Evolutionary conservation across 2,888 invertebrate species (phyloP).

Genomic region (Priocnemis perturbator): DNA sequence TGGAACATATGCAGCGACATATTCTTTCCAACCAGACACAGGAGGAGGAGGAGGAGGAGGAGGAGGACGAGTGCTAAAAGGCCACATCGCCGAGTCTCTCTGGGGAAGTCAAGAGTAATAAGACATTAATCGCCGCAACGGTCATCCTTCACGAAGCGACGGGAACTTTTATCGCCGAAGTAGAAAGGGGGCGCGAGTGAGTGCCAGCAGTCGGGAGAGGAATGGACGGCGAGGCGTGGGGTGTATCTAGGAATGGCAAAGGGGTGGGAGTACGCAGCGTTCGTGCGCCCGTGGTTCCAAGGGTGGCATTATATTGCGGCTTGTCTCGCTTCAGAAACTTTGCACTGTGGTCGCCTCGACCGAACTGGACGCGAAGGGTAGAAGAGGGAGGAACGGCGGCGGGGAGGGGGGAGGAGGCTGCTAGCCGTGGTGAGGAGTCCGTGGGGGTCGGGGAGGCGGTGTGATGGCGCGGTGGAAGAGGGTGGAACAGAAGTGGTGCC

Average conservation of each 20-base stretch:
- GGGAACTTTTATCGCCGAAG: slow-evolving; percentile 13
- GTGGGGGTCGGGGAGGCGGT: slow-evolving; percentile 33
- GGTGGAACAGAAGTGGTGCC: slow-evolving; percentile 55
- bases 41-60: too few species aligned
- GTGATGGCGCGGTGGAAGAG: slow-evolving; percentile 39
- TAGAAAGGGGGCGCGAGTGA: slow-evolving; percentile 12
- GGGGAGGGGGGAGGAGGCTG: slow-evolving; percentile 20
- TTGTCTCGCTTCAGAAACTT: slow-evolving; percentile 72
- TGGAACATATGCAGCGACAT: too few species aligned
- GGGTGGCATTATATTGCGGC: slow-evolving; percentile 70
- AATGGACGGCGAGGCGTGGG: slow-evolving; percentile 16
- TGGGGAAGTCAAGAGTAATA: too few species aligned
- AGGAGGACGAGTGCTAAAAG: too few species aligned
- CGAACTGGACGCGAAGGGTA: slow-evolving; percentile 41
- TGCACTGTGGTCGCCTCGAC: slow-evolving; percentile 65
- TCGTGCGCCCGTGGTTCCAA: slow-evolving; percentile 45
- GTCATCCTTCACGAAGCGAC: slow-evolving; percentile 13
- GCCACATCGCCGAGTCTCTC: too few species aligned
- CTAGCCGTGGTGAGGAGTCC: slow-evolving; percentile 14
- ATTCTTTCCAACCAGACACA: too few species aligned
- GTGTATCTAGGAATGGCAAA: slow-evolving; percentile 26
- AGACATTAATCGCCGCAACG: too few species aligned
- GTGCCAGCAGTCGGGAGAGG: slow-evolving; percentile 20
- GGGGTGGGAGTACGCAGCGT: not conserved
- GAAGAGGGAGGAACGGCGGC: slow-evolving; percentile 41